phyloP scores from a whole-genome alignment of 2,113 vertebrate genomes.

The Nothobranchius kuhntae region DNA sequence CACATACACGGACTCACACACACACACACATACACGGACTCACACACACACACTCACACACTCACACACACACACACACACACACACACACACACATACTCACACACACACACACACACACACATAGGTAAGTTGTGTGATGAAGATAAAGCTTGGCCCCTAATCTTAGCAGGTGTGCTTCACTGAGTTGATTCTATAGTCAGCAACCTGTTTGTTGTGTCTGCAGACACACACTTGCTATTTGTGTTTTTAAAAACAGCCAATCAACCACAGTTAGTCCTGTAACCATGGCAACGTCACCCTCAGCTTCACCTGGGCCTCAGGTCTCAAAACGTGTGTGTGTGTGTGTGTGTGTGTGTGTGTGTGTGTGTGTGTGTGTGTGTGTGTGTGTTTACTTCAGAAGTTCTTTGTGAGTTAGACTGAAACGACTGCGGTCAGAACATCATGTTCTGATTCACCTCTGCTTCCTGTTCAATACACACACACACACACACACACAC shows the following conservation, averaged over 20 bases:
- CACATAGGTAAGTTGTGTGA: too few species aligned
- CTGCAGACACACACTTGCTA: too few species aligned
- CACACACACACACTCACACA: background rate
- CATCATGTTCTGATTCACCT: slow-evolving; percentile 25
- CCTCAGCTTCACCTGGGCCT: too few species aligned
- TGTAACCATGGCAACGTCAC: too few species aligned
- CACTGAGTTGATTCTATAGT: too few species aligned
- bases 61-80: background rate
- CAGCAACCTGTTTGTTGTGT: background rate
- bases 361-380: background rate
- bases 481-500: slow-evolving; percentile 1
- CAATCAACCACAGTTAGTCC: too few species aligned
- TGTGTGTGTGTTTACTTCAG: background rate
- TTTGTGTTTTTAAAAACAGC: too few species aligned
- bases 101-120: background rate
- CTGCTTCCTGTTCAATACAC: slow-evolving; percentile 16
- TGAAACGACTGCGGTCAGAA: slow-evolving; percentile 12
- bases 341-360: background rate
- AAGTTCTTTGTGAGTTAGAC: background rate
- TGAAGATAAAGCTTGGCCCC: background rate
- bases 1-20: too few species aligned
- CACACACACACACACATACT: background rate
- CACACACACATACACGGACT: too few species aligned
- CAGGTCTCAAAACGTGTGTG: background rate
- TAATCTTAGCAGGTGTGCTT: background rate